phyloP scores from a whole-genome alignment of 2,113 vertebrate species.

The Piliocolobus tephrosceles region DNA sequence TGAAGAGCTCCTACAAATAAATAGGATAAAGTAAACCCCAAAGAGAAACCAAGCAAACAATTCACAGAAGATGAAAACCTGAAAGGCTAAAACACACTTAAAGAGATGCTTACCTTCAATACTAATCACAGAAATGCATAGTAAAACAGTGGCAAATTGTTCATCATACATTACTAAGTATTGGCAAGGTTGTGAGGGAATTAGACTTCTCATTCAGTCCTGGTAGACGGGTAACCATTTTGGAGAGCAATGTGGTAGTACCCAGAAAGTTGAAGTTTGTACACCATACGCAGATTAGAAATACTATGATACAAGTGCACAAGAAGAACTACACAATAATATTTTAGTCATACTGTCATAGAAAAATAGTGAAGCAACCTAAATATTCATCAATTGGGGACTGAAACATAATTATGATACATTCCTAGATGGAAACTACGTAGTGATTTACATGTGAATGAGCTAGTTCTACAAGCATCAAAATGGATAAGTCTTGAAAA shows the following conservation, averaged over 20 bases:
- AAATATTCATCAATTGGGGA: background rate
- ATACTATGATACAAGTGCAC: background rate
- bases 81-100: background rate
- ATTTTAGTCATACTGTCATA: background rate
- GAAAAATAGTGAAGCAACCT: conserved; percentile 3
- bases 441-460: background rate
- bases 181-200: background rate
- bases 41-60: background rate
- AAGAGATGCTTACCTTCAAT: background rate
- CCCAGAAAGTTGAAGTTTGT: background rate
- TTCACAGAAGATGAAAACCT: background rate
- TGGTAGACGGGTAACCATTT: background rate
- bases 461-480: background rate
- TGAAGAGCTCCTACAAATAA: background rate
- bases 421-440: background rate
- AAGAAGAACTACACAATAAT: background rate
- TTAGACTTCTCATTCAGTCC: background rate
- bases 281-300: background rate
- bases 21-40: background rate
- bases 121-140: background rate
- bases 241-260: background rate
- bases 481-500: conserved; percentile 44
- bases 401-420: background rate
- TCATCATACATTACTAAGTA: background rate
- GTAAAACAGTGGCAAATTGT: background rate